Evolutionary conservation across 2,113 vertebrate species (phyloP).

Genomic region (Actenoides lindsayi): DNA sequence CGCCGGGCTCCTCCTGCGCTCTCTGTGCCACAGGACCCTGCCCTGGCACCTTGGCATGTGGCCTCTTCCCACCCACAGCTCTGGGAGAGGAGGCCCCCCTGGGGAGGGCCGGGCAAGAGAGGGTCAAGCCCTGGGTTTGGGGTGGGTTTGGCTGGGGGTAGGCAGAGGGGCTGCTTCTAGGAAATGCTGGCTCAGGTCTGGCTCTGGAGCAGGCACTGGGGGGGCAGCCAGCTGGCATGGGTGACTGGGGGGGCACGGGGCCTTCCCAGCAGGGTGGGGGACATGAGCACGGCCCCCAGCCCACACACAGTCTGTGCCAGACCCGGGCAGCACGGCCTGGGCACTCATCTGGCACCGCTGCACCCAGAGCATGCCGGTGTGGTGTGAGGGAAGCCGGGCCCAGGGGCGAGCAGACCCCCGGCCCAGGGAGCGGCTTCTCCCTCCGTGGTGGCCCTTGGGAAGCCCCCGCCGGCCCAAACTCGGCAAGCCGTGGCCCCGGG

Average conservation of each 20-base stretch:
- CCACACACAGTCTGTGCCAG: accelerated
- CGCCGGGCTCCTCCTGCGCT: accelerated
- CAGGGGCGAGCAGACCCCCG: accelerated
- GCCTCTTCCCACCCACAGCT: not conserved
- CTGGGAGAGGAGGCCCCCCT: not conserved
- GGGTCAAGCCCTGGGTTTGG: not conserved
- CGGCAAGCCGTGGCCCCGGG: accelerated
- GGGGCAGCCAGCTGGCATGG: not conserved
- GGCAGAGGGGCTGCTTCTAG: not conserved
- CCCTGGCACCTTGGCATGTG: not conserved
- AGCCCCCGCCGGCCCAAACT: not conserved
- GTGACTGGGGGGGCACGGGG: not conserved
- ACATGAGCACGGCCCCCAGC: not conserved
- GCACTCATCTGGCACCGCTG: not conserved
- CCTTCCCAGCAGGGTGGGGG: not conserved
- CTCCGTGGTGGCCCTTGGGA: not conserved
- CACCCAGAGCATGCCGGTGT: accelerated
- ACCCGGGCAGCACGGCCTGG: accelerated
- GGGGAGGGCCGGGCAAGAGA: too few relatives aligned
- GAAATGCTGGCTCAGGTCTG: not conserved
- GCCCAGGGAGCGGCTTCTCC: not conserved
- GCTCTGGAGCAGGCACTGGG: not conserved
- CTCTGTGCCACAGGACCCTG: not conserved
- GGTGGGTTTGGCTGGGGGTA: not conserved
- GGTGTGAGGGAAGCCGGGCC: not conserved